A percentile compares a stretch with the other conserved stretches of the same genome.
phyloP scores from a whole-genome alignment of 1,140 invertebrate species.

The Drosophila equinoxialis region DNA sequence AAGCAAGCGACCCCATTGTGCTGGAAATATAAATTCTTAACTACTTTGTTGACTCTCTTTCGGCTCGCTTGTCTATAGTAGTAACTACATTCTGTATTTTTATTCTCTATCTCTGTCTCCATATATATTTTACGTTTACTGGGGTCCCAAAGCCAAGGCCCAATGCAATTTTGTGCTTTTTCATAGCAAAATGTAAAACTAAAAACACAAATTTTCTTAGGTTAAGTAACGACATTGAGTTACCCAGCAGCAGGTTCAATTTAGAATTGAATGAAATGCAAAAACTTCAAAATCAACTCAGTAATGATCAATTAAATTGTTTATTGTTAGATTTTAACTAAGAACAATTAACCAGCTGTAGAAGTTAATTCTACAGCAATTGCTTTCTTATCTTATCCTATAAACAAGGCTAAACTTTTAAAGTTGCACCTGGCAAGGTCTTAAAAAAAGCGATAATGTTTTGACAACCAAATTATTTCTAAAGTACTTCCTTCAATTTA shows the following conservation, averaged over 20 bases:
- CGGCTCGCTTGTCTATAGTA: neutral
- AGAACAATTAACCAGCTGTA: too few relatives aligned
- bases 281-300: too few relatives aligned
- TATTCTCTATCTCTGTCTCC: neutral
- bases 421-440: too few relatives aligned
- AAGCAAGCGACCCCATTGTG: neutral
- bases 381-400: too few relatives aligned
- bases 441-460: too few relatives aligned
- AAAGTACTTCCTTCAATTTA: too few relatives aligned
- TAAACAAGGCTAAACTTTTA: too few relatives aligned
- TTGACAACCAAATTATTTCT: too few relatives aligned
- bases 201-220: neutral
- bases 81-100: neutral
- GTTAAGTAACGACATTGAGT: neutral
- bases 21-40: conserved; percentile 11
- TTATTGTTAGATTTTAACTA: too few relatives aligned
- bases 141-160: conserved; percentile 41
- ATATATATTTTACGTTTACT: neutral
- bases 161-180: conserved; percentile 51
- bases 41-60: conserved; percentile 22
- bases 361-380: too few relatives aligned
- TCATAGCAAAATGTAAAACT: conserved; percentile 43
- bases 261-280: too few relatives aligned
- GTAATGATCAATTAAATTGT: too few relatives aligned
- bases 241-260: neutral